A percentile compares a stretch with the other conserved stretches of the same genome.
phyloP scores from a whole-genome alignment of 2,888 invertebrate species.

The Watsonalla binaria region DNA sequence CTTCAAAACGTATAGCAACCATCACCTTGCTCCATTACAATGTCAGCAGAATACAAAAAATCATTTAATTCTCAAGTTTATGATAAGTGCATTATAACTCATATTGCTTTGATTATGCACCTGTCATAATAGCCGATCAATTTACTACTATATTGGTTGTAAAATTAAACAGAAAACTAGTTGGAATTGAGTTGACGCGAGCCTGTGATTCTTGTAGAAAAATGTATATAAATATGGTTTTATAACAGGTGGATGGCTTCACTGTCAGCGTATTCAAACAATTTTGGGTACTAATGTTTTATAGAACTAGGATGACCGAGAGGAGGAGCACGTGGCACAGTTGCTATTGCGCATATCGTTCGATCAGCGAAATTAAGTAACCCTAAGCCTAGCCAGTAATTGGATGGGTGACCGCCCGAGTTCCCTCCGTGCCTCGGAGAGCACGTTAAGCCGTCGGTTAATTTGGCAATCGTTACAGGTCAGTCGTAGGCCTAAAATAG shows the following conservation, averaged over 20 bases:
- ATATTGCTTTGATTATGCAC: slow-evolving; percentile 33
- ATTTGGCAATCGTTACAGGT: too few species aligned
- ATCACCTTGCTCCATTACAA: slow-evolving; percentile 23
- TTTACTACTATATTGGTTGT: slow-evolving; percentile 38
- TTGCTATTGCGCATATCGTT: too few species aligned
- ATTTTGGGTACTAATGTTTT: too few species aligned
- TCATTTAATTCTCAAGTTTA: slow-evolving; percentile 42
- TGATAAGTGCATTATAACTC: slow-evolving; percentile 34
- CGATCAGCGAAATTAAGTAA: too few species aligned
- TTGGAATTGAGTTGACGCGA: slow-evolving; percentile 22
- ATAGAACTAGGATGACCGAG: too few species aligned
- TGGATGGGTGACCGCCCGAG: too few species aligned
- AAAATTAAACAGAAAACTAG: slow-evolving; percentile 41
- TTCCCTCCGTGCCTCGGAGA: too few species aligned
- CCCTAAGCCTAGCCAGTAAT: too few species aligned
- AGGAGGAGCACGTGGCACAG: too few species aligned
- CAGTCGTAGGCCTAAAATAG: too few species aligned
- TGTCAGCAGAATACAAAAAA: slow-evolving; percentile 37
- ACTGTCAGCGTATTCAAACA: slow-evolving; percentile 11
- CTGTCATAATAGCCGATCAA: slow-evolving; percentile 44
- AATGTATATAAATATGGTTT: slow-evolving; percentile 23
- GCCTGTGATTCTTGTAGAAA: slow-evolving; percentile 19
- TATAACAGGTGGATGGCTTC: slow-evolving; percentile 12
- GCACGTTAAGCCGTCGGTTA: too few species aligned
- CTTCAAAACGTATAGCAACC: slow-evolving; percentile 23